Percentiles rank a stretch among this genome's conserved stretches.
Evolutionary conservation across 1,140 invertebrate genomes (phyloP).

Genomic region (Drosophila fuyamai): DNA sequence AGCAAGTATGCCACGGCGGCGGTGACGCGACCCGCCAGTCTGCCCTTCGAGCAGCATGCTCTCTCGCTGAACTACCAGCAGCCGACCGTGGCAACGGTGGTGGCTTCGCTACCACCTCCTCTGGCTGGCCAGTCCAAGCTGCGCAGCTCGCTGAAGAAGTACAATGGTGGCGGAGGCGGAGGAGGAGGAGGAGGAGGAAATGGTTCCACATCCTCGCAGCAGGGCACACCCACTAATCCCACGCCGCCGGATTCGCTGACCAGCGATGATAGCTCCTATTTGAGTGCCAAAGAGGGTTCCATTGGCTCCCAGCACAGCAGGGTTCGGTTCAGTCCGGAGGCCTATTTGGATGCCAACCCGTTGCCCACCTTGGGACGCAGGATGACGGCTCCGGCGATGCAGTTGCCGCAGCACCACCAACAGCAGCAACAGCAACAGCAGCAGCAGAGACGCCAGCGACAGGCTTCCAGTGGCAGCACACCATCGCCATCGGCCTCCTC

Average conservation of each 20-base stretch:
- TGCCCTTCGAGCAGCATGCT: slow-evolving; percentile 85
- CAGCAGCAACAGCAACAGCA: slow-evolving; percentile 38
- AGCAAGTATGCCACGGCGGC: slow-evolving; percentile 56
- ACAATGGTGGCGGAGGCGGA: slow-evolving; percentile 30
- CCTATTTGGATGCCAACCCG: slow-evolving; percentile 85
- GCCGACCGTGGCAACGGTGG: background rate
- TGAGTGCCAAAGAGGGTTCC: slow-evolving; percentile 91
- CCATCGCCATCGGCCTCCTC: slow-evolving; percentile 76
- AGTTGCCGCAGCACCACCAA: slow-evolving; percentile 15
- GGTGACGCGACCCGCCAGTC: slow-evolving; percentile 88
- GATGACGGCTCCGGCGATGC: slow-evolving; percentile 60
- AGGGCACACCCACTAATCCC: slow-evolving; percentile 91
- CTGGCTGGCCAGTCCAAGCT: slow-evolving; percentile 59
- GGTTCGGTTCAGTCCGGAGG: slow-evolving; percentile 92
- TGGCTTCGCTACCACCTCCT: slow-evolving; percentile 49
- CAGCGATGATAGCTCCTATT: slow-evolving; percentile 93
- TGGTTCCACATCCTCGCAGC: slow-evolving; percentile 70
- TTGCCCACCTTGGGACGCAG: slow-evolving; percentile 53
- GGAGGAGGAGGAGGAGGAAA: slow-evolving; percentile 12
- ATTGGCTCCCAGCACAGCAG: slow-evolving; percentile 87
- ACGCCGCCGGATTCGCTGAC: slow-evolving; percentile 93
- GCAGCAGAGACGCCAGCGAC: slow-evolving; percentile 59
- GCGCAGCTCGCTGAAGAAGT: slow-evolving; percentile 63
- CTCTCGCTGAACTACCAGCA: slow-evolving; percentile 44
- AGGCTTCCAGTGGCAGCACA: slow-evolving; percentile 64